phyloP scores from a whole-genome alignment of 1,140 invertebrate species.

The Parapsyche elsis region DNA sequence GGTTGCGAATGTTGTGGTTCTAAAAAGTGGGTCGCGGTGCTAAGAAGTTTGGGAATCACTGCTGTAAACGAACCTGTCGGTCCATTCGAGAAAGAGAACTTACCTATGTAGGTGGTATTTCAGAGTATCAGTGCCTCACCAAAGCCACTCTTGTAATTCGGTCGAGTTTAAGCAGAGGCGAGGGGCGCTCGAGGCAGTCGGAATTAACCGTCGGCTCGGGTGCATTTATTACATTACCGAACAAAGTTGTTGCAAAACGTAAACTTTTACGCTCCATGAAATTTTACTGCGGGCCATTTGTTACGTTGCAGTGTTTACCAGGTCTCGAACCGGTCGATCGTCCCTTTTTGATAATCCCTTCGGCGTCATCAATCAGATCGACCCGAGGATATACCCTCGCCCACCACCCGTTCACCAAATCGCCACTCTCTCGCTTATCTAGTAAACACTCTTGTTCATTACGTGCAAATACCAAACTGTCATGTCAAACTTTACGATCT shows the following conservation, averaged over 20 bases:
- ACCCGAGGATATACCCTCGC: not conserved
- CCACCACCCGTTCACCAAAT: not conserved
- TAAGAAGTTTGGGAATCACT: too few relatives aligned
- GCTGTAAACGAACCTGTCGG: too few relatives aligned
- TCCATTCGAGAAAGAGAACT: too few relatives aligned
- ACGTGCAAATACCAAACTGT: slow-evolving; percentile 4
- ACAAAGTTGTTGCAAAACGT: slow-evolving; percentile 52
- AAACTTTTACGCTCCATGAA: slow-evolving; percentile 56
- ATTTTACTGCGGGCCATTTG: slow-evolving; percentile 53
- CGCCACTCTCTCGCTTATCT: not conserved
- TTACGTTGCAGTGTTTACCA: slow-evolving; percentile 5
- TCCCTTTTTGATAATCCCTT: not conserved
- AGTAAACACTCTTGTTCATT: not conserved
- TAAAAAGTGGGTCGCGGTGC: too few relatives aligned
- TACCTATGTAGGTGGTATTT: too few relatives aligned
- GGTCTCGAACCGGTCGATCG: not conserved
- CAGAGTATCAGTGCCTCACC: too few relatives aligned
- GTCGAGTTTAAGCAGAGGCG: too few relatives aligned
- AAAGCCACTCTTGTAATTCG: too few relatives aligned
- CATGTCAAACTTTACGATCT: slow-evolving; percentile 4
- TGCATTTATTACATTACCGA: slow-evolving; percentile 7
- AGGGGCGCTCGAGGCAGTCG: too few relatives aligned
- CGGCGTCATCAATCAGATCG: not conserved
- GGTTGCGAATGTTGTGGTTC: too few relatives aligned
- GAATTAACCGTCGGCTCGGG: slow-evolving; percentile 38